Percentiles rank a stretch among this genome's conserved stretches.
phyloP scores from a whole-genome alignment of 2,113 vertebrate species.

The Mus spicilegus region DNA sequence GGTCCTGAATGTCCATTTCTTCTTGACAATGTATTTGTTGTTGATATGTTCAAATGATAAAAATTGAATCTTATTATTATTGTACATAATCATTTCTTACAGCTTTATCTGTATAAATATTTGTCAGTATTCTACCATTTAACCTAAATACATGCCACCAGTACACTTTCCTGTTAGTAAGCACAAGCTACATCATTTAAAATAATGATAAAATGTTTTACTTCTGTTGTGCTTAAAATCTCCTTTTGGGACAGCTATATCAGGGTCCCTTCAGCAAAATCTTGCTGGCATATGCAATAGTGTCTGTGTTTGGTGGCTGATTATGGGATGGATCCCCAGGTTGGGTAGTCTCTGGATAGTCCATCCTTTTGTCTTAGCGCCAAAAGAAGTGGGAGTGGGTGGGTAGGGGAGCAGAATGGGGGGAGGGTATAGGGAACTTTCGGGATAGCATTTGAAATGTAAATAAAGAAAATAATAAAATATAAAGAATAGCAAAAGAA shows the following conservation, averaged over 20 bases:
- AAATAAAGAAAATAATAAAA: too few relatives aligned
- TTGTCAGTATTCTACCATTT: neutral
- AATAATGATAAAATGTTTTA: neutral
- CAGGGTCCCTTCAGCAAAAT: too few relatives aligned
- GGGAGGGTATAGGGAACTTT: too few relatives aligned
- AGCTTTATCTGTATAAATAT: neutral
- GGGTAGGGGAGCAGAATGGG: too few relatives aligned
- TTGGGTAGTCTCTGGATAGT: too few relatives aligned
- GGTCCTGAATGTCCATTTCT: neutral
- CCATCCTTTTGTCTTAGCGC: too few relatives aligned
- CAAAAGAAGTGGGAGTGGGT: too few relatives aligned
- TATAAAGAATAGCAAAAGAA: too few relatives aligned
- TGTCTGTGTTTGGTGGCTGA: too few relatives aligned
- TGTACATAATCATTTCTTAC: neutral
- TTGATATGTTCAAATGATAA: conserved; percentile 19
- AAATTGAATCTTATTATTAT: neutral
- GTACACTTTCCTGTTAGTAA: neutral
- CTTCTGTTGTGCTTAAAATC: neutral
- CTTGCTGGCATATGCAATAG: too few relatives aligned
- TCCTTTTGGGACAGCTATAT: neutral
- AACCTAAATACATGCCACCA: neutral
- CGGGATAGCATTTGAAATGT: too few relatives aligned
- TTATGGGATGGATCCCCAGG: too few relatives aligned
- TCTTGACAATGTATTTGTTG: neutral
- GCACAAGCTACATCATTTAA: neutral